Evolutionary conservation across 1,140 invertebrate genomes (phyloP).

Genomic region (Elymnias hypermnestra): DNA sequence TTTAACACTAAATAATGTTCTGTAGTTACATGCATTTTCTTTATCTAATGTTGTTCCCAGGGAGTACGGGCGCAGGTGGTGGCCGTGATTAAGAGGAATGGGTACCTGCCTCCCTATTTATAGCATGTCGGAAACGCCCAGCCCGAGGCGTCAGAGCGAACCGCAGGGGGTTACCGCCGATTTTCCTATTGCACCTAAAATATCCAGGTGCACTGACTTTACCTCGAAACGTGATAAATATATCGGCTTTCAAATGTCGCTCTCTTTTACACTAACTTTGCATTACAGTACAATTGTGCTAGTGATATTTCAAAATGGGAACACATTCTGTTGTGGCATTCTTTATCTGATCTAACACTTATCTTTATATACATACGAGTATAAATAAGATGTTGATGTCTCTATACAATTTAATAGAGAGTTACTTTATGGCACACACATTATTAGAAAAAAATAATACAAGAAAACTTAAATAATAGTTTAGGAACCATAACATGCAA

Average conservation of each 20-base stretch:
- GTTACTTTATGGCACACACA: too few species aligned
- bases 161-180: conserved; percentile 37
- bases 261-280: conserved; percentile 12
- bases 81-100: conserved; percentile 48
- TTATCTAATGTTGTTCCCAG: conserved; percentile 31
- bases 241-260: conserved; percentile 18
- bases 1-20: too few species aligned
- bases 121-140: conserved; percentile 40
- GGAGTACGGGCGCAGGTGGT: conserved; percentile 36
- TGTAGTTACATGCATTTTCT: too few species aligned
- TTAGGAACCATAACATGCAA: too few species aligned
- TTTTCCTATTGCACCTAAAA: conserved; percentile 38
- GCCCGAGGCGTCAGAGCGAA: conserved; percentile 31
- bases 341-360: too few species aligned
- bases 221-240: conserved; percentile 23
- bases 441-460: too few species aligned
- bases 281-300: conserved; percentile 4
- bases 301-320: conserved; percentile 1
- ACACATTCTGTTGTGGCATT: too few species aligned
- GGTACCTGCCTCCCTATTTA: conserved; percentile 45
- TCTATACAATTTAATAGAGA: too few species aligned
- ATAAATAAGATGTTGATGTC: too few species aligned
- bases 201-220: conserved; percentile 28
- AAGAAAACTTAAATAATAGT: too few species aligned
- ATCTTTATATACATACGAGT: too few species aligned